Conservation (phyloP, 23 tunicate species). For the Halocynthia aurantium region DNA sequence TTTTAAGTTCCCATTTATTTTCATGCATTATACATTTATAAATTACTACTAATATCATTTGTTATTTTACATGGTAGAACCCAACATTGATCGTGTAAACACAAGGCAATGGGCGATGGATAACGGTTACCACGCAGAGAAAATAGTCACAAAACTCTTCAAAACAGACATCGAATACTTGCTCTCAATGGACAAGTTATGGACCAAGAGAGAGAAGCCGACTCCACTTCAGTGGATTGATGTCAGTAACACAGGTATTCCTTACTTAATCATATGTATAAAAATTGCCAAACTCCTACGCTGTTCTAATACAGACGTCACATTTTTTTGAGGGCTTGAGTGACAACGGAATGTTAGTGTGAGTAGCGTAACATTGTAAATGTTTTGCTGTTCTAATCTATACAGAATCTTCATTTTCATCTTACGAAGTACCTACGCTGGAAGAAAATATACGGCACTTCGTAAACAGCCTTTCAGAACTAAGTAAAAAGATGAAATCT, state of each 20-base stretch:
- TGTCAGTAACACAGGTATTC: background rate
- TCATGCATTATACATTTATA: too few relatives aligned
- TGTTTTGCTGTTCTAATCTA: too few relatives aligned
- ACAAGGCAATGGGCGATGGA: constrained; percentile 88
- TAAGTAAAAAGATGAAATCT: too few relatives aligned
- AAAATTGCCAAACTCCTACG: background rate
- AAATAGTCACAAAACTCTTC: constrained; percentile 73
- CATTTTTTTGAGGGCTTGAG: too few relatives aligned
- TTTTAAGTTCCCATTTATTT: too few relatives aligned
- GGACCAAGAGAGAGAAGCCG: constrained; percentile 70
- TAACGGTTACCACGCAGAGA: constrained; percentile 43
- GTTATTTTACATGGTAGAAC: background rate
- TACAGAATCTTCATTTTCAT: too few relatives aligned
- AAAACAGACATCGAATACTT: constrained; percentile 63
- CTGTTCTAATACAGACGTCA: too few relatives aligned
- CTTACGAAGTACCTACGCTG: too few relatives aligned
- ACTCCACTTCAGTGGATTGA: constrained; percentile 49
- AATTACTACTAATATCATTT: background rate
- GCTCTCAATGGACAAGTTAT: constrained; percentile 81
- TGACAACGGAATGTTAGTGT: too few relatives aligned
- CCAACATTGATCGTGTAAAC: constrained; percentile 33
- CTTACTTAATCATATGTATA: background rate
- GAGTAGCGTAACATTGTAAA: too few relatives aligned
- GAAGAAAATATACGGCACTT: too few relatives aligned
- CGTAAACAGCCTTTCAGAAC: too few relatives aligned